These are phyloP conservation scores for Argopecten irradians DNA, from an alignment of 1,140 invertebrate species.

Conservation along the genomic window DNA sequence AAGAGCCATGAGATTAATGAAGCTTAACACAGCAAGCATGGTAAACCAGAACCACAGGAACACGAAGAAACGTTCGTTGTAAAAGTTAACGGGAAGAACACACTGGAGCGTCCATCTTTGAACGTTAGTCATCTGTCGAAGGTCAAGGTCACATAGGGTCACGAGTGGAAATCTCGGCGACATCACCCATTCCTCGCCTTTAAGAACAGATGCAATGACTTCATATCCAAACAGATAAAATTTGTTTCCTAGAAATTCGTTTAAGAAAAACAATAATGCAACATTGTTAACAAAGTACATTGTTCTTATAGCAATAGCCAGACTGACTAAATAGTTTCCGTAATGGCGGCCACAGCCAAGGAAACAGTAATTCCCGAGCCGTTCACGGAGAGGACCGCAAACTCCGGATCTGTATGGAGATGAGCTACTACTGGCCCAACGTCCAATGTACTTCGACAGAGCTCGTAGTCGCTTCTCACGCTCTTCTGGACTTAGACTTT, in stretches of 20 bases:
- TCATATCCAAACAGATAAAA: conserved; percentile 74
- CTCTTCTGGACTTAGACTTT: conserved; percentile 28
- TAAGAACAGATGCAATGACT: conserved; percentile 64
- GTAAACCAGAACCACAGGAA: conserved; percentile 68
- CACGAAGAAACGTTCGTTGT: conserved; percentile 80
- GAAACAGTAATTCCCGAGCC: conserved; percentile 48
- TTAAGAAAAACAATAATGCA: conserved; percentile 67
- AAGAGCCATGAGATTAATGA: conserved; percentile 63
- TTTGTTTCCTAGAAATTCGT: conserved; percentile 61
- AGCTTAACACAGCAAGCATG: conserved; percentile 70
- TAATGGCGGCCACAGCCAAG: conserved; percentile 74
- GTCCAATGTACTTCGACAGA: conserved; percentile 40
- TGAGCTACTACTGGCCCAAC: conserved; percentile 71
- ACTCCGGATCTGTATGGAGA: conserved; percentile 38
- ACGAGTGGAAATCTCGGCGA: conserved; percentile 74
- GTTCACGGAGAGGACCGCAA: conserved; percentile 48
- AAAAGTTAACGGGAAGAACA: conserved; percentile 79
- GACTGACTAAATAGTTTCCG: conserved; percentile 76
- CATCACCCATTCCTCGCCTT: conserved; percentile 36
- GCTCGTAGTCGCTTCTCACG: conserved; percentile 29
- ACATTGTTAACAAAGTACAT: conserved; percentile 65
- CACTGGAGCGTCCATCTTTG: conserved; percentile 77
- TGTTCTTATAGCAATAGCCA: conserved; percentile 73
- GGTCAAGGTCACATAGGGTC: conserved; percentile 79
- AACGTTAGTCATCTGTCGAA: conserved; percentile 75